Evolutionary conservation across 2,113 vertebrate genomes (phyloP).

Genomic region (Prinia subflava): DNA sequence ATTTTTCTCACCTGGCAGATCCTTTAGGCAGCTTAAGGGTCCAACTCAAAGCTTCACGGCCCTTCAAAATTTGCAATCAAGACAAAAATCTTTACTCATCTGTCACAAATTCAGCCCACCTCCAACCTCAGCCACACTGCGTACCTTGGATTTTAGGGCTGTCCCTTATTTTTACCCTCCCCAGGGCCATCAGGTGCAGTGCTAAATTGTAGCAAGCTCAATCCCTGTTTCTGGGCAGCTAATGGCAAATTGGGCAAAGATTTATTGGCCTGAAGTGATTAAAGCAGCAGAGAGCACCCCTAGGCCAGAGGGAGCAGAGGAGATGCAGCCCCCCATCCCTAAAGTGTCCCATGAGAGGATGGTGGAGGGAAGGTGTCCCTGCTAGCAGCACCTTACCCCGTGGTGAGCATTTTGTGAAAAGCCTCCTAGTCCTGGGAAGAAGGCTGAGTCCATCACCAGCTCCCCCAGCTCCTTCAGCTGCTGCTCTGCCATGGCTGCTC

Average conservation of each 20-base stretch:
- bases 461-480: neutral
- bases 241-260: rapidly evolving
- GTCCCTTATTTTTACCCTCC: neutral
- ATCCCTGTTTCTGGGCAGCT: neutral
- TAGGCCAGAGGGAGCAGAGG: rapidly evolving
- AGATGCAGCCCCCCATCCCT: neutral
- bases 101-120: rapidly evolving
- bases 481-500: neutral
- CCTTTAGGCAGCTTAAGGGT: neutral
- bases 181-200: no score
- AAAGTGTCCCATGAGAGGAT: rapidly evolving
- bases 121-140: rapidly evolving
- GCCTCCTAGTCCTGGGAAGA: neutral
- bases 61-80: neutral
- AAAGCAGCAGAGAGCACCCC: neutral
- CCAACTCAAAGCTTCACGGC: neutral
- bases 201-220: rapidly evolving
- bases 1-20: neutral
- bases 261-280: neutral
- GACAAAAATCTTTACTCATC: rapidly evolving
- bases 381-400: neutral
- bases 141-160: rapidly evolving
- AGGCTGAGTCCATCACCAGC: neutral
- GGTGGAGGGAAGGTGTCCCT: neutral
- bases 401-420: neutral